Evolutionary conservation across 2,113 vertebrate species (phyloP), one percentile per base, ranked within the genome.

Genomic region (Cottus gobio): DNA sequence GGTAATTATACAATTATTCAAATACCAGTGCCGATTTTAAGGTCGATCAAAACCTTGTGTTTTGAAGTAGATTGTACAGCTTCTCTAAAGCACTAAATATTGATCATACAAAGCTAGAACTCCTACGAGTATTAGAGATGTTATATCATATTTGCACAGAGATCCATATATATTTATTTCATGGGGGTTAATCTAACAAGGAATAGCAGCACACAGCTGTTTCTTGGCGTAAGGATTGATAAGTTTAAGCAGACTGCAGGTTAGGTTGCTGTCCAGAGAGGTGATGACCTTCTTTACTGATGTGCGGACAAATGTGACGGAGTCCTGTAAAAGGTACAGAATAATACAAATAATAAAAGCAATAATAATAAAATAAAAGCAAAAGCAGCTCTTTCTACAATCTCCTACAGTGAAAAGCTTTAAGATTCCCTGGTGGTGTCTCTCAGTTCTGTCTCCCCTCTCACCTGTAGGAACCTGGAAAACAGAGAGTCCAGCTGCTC

Each of bases 181-280:
- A 62, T 42, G 4, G 7, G 8, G 1, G 15, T 34, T 24, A 28
- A 6, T 54, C 7, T 22, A 42, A 77, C 26, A 64, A 1, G 58
- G 6, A 26, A 9, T 34, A 8, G 31, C 6, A 42, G 13, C 39
- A 69, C 34, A 57, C 15, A 89, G 97, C 96, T 97, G 95, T 84
- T 48, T 89, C 3, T 93, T 91, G 42, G 93, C 30, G 37, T 97
- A 97, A n/a, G 97, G 96, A 69, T 90, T 92, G 86, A 97, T 88
- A 24, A 99, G 93, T 79, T 93, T 94, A 3, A 98, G 94, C 36
- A 98, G 90, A 87, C 97, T 98, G 83, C 87, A 94, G 61, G 93
- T 94, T 31, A 99, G 95, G 88, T 96, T 98, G 90, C 95, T 89
- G 65, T 97, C 95, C 3, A 96, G 95, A 7, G 98, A 97, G 15